Evolutionary conservation across 2,888 invertebrate species (phyloP).

Genomic region (Megaustenia siamemsis): DNA sequence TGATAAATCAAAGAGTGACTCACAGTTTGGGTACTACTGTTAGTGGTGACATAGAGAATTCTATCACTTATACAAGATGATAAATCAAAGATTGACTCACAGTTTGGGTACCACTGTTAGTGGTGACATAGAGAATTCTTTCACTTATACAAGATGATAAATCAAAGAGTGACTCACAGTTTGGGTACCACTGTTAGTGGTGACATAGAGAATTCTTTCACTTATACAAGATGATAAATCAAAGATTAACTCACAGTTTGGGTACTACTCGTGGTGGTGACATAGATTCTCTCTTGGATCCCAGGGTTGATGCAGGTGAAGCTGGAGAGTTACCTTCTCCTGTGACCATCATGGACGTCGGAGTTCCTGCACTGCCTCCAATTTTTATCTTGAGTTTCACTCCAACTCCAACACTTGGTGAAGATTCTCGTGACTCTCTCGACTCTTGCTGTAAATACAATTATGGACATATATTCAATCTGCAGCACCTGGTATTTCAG

Average conservation of each 20-base stretch:
- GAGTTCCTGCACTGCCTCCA: slow-evolving; percentile 46
- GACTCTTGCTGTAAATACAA: slow-evolving; percentile 41
- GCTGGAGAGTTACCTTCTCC: slow-evolving; percentile 48
- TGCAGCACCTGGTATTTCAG: no score
- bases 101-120: no score
- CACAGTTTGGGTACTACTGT: no score
- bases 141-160: no score
- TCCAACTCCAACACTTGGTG: slow-evolving; percentile 42
- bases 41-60: no score
- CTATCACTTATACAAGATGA: no score
- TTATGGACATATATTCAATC: no score
- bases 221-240: no score
- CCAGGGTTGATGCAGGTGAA: slow-evolving; percentile 36
- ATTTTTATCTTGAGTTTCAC: slow-evolving; percentile 61
- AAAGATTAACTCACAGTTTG: slow-evolving; percentile 56
- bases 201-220: no score
- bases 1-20: no score
- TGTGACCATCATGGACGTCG: slow-evolving; percentile 56
- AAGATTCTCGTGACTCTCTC: slow-evolving; percentile 46
- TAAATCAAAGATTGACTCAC: no score
- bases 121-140: no score
- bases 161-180: slow-evolving; percentile 57
- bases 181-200: slow-evolving; percentile 52
- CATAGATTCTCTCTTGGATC: slow-evolving; percentile 52
- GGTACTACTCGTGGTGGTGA: slow-evolving; percentile 54